These are phyloP conservation scores for Drosophila tani DNA, from an alignment of 1,140 invertebrate genomes.

Conservation along the genomic window DNA sequence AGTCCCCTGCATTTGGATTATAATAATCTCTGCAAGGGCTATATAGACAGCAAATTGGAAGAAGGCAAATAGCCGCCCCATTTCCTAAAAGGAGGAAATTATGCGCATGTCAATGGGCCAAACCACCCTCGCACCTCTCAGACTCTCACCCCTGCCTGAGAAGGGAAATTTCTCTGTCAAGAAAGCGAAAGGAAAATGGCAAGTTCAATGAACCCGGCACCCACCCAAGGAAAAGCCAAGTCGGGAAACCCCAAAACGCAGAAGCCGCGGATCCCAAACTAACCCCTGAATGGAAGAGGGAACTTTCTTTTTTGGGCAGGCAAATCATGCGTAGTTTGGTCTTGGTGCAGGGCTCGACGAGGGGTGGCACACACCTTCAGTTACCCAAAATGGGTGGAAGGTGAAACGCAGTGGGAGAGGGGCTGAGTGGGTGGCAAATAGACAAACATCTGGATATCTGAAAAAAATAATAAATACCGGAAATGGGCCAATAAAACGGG, in stretches of 20 bases:
- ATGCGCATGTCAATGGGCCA: conserved; percentile 60
- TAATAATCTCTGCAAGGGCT: background rate
- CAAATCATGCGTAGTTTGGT: conserved; percentile 43
- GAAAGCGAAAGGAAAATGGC: conserved; percentile 72
- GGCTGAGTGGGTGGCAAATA: conserved; percentile 26
- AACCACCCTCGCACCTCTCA: conserved; percentile 50
- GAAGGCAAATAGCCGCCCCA: background rate
- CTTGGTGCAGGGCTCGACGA: background rate
- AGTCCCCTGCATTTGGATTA: background rate
- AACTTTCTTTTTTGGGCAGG: conserved; percentile 15
- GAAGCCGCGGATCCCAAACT: conserved; percentile 39
- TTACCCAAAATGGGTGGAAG: background rate
- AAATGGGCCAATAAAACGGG: conserved; percentile 56
- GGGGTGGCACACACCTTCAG: background rate
- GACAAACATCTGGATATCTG: conserved; percentile 50
- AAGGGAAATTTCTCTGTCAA: conserved; percentile 55
- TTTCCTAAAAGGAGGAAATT: conserved; percentile 18
- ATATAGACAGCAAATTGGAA: background rate
- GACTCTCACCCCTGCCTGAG: conserved; percentile 22
- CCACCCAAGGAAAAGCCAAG: conserved; percentile 50
- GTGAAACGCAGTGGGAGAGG: background rate
- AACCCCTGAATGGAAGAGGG: conserved; percentile 39
- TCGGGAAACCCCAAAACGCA: conserved; percentile 43
- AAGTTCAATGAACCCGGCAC: conserved; percentile 67
- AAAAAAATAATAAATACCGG: conserved; percentile 39